phyloP scores from a whole-genome alignment of 1,140 invertebrate species.

The Aporrectodea caliginosa region DNA sequence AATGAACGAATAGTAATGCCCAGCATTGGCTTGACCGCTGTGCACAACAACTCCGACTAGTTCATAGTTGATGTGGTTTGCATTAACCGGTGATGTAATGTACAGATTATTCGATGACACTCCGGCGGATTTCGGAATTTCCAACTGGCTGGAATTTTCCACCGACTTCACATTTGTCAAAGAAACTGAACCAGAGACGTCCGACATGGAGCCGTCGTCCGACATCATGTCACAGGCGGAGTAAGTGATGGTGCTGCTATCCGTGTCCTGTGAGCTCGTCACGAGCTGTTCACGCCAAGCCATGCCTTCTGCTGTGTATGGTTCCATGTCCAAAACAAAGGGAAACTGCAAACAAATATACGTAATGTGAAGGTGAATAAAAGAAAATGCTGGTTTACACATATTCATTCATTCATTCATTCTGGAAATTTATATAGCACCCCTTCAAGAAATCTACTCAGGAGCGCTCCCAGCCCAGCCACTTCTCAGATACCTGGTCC shows the following conservation, averaged over 20 bases:
- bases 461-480: too few species aligned
- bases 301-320: slow-evolving; percentile 92
- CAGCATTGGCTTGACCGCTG: slow-evolving; percentile 92
- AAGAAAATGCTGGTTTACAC: too few species aligned
- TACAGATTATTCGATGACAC: not conserved
- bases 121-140: slow-evolving; percentile 37
- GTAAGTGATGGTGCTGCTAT: not conserved
- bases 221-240: not conserved
- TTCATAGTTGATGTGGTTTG: slow-evolving; percentile 75
- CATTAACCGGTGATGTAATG: not conserved
- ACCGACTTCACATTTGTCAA: slow-evolving; percentile 34
- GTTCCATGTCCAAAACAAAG: slow-evolving; percentile 92
- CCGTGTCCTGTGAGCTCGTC: not conserved
- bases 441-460: too few species aligned
- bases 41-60: slow-evolving; percentile 95
- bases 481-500: too few species aligned
- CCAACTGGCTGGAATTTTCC: slow-evolving; percentile 11
- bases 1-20: slow-evolving; percentile 97
- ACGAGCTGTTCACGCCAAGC: slow-evolving; percentile 73
- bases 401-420: too few species aligned
- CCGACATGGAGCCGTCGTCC: slow-evolving; percentile 1
- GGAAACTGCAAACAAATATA: slow-evolving; percentile 91
- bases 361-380: not conserved
- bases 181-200: not conserved
- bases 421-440: too few species aligned